These are phyloP conservation scores for Pogonomyrmex californicus DNA, from an alignment of 1,140 invertebrate species.

Conservation along the genomic window DNA sequence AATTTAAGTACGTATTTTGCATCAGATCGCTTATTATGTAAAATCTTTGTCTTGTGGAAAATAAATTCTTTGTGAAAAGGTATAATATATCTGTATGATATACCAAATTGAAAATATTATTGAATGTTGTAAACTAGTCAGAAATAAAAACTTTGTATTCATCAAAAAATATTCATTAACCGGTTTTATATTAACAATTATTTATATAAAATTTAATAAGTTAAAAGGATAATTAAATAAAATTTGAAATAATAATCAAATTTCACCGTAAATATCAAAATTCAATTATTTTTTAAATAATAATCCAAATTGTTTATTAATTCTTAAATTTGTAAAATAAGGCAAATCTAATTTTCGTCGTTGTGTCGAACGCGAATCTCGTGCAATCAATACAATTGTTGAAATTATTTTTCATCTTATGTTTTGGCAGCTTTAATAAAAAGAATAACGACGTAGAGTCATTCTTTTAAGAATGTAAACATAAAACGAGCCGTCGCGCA, in stretches of 20 bases:
- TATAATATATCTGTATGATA: neutral
- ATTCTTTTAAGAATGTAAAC: constrained; percentile 8
- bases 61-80: neutral
- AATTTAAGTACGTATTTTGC: constrained; percentile 7
- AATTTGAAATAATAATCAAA: neutral
- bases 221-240: constrained; percentile 6
- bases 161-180: too few species aligned
- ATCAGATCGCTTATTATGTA: neutral
- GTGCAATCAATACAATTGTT: neutral
- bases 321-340: constrained; percentile 12
- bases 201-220: neutral
- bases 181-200: too few species aligned
- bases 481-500: constrained; percentile 26
- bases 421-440: constrained; percentile 3
- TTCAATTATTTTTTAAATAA: neutral
- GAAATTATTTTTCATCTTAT: constrained; percentile 14
- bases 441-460: neutral
- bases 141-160: neutral
- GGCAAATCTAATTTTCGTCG: neutral
- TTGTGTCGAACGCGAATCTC: neutral
- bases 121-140: neutral
- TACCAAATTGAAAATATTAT: neutral
- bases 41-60: constrained; percentile 5
- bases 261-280: neutral
- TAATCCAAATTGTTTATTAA: neutral